Evolutionary conservation across 2,888 invertebrate genomes (phyloP).

Genomic region (Petrolisthes cinctipes): DNA sequence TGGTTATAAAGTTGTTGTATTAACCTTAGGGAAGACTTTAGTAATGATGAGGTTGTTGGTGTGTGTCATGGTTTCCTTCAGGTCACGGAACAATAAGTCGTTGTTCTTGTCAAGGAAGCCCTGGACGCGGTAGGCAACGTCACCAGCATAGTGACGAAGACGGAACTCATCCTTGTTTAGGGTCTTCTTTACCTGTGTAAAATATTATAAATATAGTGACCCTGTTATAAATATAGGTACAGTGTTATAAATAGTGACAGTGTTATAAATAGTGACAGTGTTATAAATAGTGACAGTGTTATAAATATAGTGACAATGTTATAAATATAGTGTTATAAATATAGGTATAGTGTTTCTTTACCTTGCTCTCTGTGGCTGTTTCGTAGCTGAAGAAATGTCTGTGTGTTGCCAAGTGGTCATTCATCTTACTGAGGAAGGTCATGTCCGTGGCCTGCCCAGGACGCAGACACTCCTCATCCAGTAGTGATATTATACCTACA

Average conservation of each 20-base stretch:
- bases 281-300: too few relatives aligned
- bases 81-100: constrained; percentile 88
- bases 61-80: constrained; percentile 85
- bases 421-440: constrained; percentile 85
- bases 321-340: too few relatives aligned
- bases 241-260: too few relatives aligned
- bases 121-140: constrained; percentile 88
- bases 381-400: constrained; percentile 87
- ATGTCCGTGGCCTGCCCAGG: constrained; percentile 88
- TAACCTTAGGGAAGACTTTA: constrained; percentile 67
- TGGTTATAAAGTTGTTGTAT: too few relatives aligned
- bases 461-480: constrained; percentile 92
- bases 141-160: constrained; percentile 91
- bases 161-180: constrained; percentile 80
- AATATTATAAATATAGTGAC: background rate
- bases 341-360: too few relatives aligned
- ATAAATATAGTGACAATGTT: too few relatives aligned
- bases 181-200: constrained; percentile 53
- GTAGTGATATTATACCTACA: constrained; percentile 82
- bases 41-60: constrained; percentile 76
- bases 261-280: too few relatives aligned
- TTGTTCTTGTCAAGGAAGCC: constrained; percentile 95
- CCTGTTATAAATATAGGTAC: too few relatives aligned
- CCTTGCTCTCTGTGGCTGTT: constrained; percentile 80
- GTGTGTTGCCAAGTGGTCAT: constrained; percentile 80